Percentiles rank a stretch among this genome's conserved stretches.
Conservation (phyloP, 2,797 vertebrate genomes). For the Tapera naevia region DNA sequence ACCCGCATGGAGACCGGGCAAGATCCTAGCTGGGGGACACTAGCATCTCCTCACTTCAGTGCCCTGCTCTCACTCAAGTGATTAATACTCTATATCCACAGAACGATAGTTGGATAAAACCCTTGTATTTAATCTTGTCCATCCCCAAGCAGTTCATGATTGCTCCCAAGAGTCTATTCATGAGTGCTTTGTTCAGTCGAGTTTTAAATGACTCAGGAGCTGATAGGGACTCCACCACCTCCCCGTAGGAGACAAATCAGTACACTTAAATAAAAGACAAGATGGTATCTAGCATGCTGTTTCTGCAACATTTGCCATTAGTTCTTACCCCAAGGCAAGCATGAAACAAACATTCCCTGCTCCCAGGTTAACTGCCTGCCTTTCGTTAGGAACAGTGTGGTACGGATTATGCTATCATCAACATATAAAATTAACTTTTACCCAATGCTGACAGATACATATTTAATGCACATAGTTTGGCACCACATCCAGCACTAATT, state of each 20-base stretch:
- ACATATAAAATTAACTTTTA: slow-evolving; percentile 30
- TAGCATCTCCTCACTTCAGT: not conserved
- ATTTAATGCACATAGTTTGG: slow-evolving; percentile 1
- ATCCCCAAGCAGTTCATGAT: slow-evolving; percentile 57
- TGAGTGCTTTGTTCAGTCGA: slow-evolving; percentile 57
- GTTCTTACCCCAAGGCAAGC: slow-evolving; percentile 64
- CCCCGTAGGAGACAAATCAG: slow-evolving; percentile 65
- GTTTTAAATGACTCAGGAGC: slow-evolving; percentile 65
- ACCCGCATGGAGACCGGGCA: rapidly evolving
- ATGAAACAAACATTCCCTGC: slow-evolving; percentile 60
- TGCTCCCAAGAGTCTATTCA: slow-evolving; percentile 65
- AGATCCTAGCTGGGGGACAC: not conserved
- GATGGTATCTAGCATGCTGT: slow-evolving; percentile 66
- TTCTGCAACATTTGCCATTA: slow-evolving; percentile 58
- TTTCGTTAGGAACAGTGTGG: slow-evolving; percentile 20
- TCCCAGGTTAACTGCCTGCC: slow-evolving; percentile 61
- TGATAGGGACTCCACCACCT: slow-evolving; percentile 58
- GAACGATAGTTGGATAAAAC: not conserved
- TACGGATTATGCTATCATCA: slow-evolving; percentile 9
- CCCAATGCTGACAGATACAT: slow-evolving; percentile 29
- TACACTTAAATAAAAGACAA: slow-evolving; percentile 67
- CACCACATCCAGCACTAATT: slow-evolving; percentile 10
- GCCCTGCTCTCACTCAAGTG: not conserved
- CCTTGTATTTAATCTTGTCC: slow-evolving; percentile 63
- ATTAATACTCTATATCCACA: slow-evolving; percentile 11